These are phyloP conservation scores for Hippocampus zosterae DNA, from an alignment of 2,113 vertebrate species.

Conservation along the genomic window DNA sequence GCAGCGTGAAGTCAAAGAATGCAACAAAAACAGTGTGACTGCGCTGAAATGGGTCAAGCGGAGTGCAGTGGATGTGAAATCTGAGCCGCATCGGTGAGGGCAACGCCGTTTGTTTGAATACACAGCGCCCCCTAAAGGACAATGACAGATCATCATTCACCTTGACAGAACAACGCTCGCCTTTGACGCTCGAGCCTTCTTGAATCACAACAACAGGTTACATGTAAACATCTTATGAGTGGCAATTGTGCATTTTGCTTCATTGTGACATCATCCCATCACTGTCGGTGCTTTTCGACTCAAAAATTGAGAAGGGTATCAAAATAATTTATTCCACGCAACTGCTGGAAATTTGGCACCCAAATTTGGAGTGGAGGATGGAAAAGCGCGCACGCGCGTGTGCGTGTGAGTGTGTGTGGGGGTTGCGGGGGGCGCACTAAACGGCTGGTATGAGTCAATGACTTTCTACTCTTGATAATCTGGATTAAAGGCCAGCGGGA, in stretches of 20 bases:
- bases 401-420: slow-evolving; percentile 19
- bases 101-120: slow-evolving; percentile 34
- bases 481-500: slow-evolving; percentile 68
- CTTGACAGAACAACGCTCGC: background rate
- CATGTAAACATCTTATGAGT: background rate
- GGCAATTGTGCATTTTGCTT: background rate
- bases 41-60: slow-evolving; percentile 55
- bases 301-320: background rate
- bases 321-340: background rate
- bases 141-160: slow-evolving; percentile 11
- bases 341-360: no score
- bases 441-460: slow-evolving; percentile 41
- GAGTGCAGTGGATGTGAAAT: slow-evolving; percentile 50
- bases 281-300: no score
- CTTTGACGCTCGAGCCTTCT: no score
- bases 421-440: slow-evolving; percentile 24
- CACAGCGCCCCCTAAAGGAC: slow-evolving; percentile 65
- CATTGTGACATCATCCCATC: background rate
- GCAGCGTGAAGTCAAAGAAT: slow-evolving; percentile 34
- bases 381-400: slow-evolving; percentile 4
- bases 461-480: slow-evolving; percentile 70
- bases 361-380: background rate
- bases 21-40: slow-evolving; percentile 37
- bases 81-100: slow-evolving; percentile 30
- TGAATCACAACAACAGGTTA: background rate